Evolutionary conservation across 2,888 invertebrate species (phyloP), one percentile per base, ranked within the genome.

Genomic region (Norana najaformis): DNA sequence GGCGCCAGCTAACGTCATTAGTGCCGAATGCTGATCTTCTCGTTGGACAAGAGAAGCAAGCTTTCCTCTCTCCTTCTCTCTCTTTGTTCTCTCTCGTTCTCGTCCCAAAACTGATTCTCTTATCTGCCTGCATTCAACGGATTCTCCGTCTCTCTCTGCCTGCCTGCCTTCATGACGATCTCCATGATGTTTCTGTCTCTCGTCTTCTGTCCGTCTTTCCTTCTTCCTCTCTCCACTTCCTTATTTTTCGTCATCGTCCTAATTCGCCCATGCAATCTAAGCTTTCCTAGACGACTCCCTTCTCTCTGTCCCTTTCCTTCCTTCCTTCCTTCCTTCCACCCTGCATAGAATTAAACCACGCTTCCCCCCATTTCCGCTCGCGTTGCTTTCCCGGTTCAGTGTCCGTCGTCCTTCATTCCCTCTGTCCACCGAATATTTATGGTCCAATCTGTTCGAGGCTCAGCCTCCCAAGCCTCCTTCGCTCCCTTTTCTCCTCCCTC

Each of bases 361-460:
- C 69, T 30, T 69, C n/a, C 69, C 69, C 69, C 69, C 69, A 69
- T 69, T 69, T 69, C 69, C 69, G 69, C 8, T 69, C 69, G 69
- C 69, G 4, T 13, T 69, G 30, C 11, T 69, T 69, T n/a, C 69
- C 69, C 69, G 6, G n/a, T 69, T n/a, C 69, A n/a, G 69, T n/a
- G 69, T 8, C 69, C 69, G 69, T 69, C 69, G 69, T 69, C 69
- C 69, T 11, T 69, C 69, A 69, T 69, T 69, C 69, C 69, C 69
- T 16, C 69, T 3, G 69, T 69, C n/a, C 69, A n/a, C 69, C 3
- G 69, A 69, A 69, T 69, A 69, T 69, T 69, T 69, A 69, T 69
- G 69, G 69, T n/a, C n/a, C 69, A 69, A 69, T 69, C 69, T 69
- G 69, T 69, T 30, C 69, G 69, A 69, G n/a, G n/a, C 69, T 69